phyloP scores from a whole-genome alignment of 2,888 invertebrate species.

The Coleophora flavipennella region DNA sequence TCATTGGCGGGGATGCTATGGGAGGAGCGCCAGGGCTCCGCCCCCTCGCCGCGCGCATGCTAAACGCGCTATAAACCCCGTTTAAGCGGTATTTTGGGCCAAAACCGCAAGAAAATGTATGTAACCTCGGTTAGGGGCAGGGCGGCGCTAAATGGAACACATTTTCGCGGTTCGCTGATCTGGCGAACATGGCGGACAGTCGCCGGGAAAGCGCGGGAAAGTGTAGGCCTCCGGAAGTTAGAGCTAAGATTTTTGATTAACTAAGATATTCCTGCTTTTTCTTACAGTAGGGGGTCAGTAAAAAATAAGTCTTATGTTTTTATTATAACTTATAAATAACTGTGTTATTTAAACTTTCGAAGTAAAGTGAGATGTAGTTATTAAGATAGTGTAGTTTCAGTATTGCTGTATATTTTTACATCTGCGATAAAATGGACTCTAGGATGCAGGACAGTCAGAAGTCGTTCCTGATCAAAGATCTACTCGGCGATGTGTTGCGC shows the following conservation, averaged over 20 bases:
- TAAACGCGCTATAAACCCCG: slow-evolving; percentile 65
- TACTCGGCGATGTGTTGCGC: slow-evolving; percentile 82
- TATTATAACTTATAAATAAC: too few species aligned
- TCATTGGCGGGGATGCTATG: slow-evolving; percentile 35
- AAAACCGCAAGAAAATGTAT: slow-evolving; percentile 71
- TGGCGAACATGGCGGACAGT: slow-evolving; percentile 63
- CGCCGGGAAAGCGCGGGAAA: slow-evolving; percentile 52
- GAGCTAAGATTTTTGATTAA: too few species aligned
- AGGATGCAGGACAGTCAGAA: slow-evolving; percentile 78
- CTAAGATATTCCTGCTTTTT: too few species aligned
- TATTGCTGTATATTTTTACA: too few species aligned
- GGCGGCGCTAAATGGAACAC: slow-evolving; percentile 67
- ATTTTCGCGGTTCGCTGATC: slow-evolving; percentile 58
- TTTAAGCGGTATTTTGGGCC: slow-evolving; percentile 71
- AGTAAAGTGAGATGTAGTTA: too few species aligned
- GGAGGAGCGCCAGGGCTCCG: slow-evolving; percentile 43
- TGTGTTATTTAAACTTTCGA: too few species aligned
- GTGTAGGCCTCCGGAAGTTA: slow-evolving; percentile 23
- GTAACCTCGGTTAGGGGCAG: slow-evolving; percentile 61
- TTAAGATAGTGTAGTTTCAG: too few species aligned
- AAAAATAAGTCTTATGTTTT: too few species aligned
- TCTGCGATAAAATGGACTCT: slow-evolving; percentile 25
- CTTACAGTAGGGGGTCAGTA: too few species aligned
- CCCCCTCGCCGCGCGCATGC: slow-evolving; percentile 57
- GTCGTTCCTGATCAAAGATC: slow-evolving; percentile 88